Evolutionary conservation across 1,140 invertebrate genomes (phyloP), one percentile per base, ranked within the genome.

Genomic region (Trichogramma pretiosum): DNA sequence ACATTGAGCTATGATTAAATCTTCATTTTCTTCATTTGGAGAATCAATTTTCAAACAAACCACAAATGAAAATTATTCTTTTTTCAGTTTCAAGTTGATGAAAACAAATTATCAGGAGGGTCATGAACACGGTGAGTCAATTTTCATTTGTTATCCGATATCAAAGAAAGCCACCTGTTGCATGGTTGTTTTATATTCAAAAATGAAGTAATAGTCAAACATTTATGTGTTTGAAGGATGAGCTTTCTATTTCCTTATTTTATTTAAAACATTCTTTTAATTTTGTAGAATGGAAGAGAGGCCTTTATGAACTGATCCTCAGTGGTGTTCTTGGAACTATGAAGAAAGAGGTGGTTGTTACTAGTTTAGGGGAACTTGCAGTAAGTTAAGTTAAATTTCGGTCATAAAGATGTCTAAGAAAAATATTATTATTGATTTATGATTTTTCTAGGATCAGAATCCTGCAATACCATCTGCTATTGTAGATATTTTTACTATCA

Each of bases 401-500:
- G 46, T 0, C 10, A 32, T 3, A 28, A 28, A 28, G 5, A 28
- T n/a, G n/a, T n/a, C n/a, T n/a, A n/a, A n/a, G n/a, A n/a, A n/a
- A n/a, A n/a, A n/a, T n/a, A n/a, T n/a, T n/a, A n/a, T n/a, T n/a
- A 33, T 23, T 39, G 9, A 14, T n/a, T 19, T 32, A 32, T 35
- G 22, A 42, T 47, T 59, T 69, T 50, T 71, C 40, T 64, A 84
- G 82, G 73, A 72, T 51, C 68, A 86, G 23, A 85, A 90, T 71
- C 73, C 76, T 36, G 84, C 87, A 58, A 77, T 89, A 61, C 79
- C 84, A 37, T 83, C 85, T 14, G 75, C 87, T 28, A 77, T 89
- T 48, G 73, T 88, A 46, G 88, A 91, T 67, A 77, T 89, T 40
- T 77, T 89, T 40, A 85, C 82, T 59, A 74, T 87, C 37, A 73